These are phyloP conservation scores for Eciton burchellii DNA, from an alignment of 1,140 invertebrate species.

Conservation along the genomic window DNA sequence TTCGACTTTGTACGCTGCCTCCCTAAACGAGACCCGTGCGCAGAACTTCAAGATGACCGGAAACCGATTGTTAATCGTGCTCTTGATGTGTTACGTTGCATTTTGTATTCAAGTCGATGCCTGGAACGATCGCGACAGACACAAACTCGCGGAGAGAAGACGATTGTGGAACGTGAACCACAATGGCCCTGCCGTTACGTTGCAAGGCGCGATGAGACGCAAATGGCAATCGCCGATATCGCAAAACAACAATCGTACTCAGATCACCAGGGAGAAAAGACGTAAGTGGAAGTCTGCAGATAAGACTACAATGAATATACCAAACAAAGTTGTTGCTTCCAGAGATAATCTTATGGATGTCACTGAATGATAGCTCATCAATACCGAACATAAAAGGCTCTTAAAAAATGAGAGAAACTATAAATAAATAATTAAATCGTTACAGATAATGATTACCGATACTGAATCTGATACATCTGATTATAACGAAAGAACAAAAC, in stretches of 20 bases:
- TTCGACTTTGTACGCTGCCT: background rate
- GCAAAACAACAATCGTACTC: slow-evolving; percentile 11
- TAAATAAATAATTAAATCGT: no score
- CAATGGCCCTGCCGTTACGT: background rate
- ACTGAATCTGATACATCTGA: no score
- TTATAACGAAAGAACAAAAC: no score
- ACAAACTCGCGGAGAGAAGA: slow-evolving; percentile 27
- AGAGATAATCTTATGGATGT: no score
- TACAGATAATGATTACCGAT: no score
- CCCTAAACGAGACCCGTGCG: background rate
- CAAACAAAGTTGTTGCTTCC: no score
- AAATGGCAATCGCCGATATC: slow-evolving; percentile 20
- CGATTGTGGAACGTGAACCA: slow-evolving; percentile 59
- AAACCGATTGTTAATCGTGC: background rate
- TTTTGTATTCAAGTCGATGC: slow-evolving; percentile 8
- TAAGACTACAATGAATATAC: background rate
- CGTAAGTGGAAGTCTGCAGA: slow-evolving; percentile 42
- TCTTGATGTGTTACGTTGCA: slow-evolving; percentile 30
- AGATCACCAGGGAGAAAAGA: slow-evolving; percentile 62
- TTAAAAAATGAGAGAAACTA: background rate
- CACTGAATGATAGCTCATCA: no score
- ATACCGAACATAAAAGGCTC: background rate
- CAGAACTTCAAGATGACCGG: background rate
- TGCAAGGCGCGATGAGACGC: background rate
- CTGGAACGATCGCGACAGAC: slow-evolving; percentile 47